Evolutionary conservation across 2,888 invertebrate genomes (phyloP), one percentile per base, ranked within the genome.

Genomic region (Drosophila macrospina): DNA sequence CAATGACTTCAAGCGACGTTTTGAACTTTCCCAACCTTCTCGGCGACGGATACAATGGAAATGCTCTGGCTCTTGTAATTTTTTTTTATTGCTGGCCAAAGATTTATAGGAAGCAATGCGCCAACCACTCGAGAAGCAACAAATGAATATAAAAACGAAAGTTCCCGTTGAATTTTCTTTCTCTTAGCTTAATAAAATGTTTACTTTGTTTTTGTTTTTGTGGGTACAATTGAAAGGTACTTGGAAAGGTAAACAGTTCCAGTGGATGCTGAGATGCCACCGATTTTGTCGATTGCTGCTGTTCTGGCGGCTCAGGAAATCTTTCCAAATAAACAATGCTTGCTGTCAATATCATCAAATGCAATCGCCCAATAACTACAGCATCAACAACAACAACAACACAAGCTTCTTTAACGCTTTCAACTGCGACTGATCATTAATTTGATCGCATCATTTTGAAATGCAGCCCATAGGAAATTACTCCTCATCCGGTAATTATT

Each of bases 401-500:
- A 61, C 55, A 68, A n/a, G 34, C 76, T 65, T 69, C 77, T 76
- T 69, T 69, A 68, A 67, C 64, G 67, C 77, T 65, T 67, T 70
- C 34, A 70, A 60, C n/a, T 64, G 57, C 30, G 68, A 65, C 37
- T 47, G 71, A 47, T 73, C 79, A 79, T 78, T 79, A 78, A 76
- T 73, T 75, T 75, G 72, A 78, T 69, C 74, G 84, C 81, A 73
- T 77, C 80, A 80, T 85, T 72, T 81, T 74, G 60, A 77, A 71
- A 80, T 78, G 62, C 56, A 55, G 62, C 78, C 78, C 76, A 74
- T 83, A 82, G 83, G 86, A 85, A 84, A 84, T 84, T 84, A 83
- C 72, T 71, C 59, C 67, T 80, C 87, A 87, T 85, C 86, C 86
- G 84, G 87, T 85, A 87, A 85, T 85, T 87, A 87, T 87, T 80